Conservation (phyloP, 2,113 vertebrate species). For the Gymnocephalus cernua region DNA sequence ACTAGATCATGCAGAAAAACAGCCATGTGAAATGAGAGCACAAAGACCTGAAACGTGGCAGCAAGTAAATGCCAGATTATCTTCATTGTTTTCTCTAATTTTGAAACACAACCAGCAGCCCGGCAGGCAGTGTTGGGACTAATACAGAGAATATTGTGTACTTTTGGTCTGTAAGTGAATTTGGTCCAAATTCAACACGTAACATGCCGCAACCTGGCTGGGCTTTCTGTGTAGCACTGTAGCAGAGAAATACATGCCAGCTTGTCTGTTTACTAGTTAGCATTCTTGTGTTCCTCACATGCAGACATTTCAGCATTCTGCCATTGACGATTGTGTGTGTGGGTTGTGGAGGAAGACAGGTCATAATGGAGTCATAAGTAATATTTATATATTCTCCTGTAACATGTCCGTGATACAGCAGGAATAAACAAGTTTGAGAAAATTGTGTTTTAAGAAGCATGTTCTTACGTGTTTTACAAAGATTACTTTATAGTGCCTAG, state of each 20-base stretch:
- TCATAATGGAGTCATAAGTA: slow-evolving; percentile 24
- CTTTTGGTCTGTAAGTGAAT: slow-evolving; percentile 39
- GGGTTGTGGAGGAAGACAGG: not conserved
- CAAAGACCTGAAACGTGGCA: not conserved
- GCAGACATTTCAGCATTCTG: slow-evolving; percentile 17
- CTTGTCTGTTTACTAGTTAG: slow-evolving; percentile 43
- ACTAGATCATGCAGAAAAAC: slow-evolving; percentile 7
- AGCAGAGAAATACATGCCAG: slow-evolving; percentile 45
- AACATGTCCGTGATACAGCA: not conserved
- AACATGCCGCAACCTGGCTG: slow-evolving; percentile 30
- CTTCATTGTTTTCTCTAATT: slow-evolving; percentile 42
- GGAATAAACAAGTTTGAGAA: not conserved
- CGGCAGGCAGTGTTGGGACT: slow-evolving; percentile 36
- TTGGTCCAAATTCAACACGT: slow-evolving; percentile 27
- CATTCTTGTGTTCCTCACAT: slow-evolving; percentile 31
- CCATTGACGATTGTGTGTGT: slow-evolving; percentile 4
- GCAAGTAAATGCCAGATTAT: slow-evolving; percentile 15
- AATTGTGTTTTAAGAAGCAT: not conserved
- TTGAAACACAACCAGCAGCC: slow-evolving; percentile 31
- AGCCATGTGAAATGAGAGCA: slow-evolving; percentile 1
- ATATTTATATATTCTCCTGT: not conserved
- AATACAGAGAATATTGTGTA: slow-evolving; percentile 38
- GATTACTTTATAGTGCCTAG: not conserved
- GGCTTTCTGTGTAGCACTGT: slow-evolving; percentile 15
- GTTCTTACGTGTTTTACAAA: not conserved